Percentiles rank a stretch among this genome's conserved stretches.
phyloP scores from a whole-genome alignment of 2,113 vertebrate species.

The Brienomyrus longianalis region DNA sequence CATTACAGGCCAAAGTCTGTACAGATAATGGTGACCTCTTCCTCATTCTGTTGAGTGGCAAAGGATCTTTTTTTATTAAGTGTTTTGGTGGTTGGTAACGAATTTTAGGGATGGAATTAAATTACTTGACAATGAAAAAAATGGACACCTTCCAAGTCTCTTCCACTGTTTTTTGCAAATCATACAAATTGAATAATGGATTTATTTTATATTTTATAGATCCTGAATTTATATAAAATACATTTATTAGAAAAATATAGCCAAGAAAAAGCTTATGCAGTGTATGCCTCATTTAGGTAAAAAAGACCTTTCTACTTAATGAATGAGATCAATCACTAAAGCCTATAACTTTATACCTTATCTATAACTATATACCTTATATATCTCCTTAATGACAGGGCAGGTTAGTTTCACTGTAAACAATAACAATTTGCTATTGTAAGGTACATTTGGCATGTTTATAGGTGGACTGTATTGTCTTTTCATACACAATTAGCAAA shows the following conservation, averaged over 20 bases:
- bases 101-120: conserved; percentile 44
- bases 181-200: conserved; percentile 35
- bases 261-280: neutral
- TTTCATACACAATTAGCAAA: neutral
- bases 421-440: neutral
- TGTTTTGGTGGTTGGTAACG: conserved; percentile 55
- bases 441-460: neutral
- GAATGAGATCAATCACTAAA: neutral
- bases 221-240: neutral
- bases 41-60: conserved; percentile 52
- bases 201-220: neutral
- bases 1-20: conserved; percentile 56
- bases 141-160: conserved; percentile 33
- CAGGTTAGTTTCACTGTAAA: neutral
- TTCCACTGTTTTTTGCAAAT: conserved; percentile 44
- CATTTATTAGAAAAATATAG: neutral
- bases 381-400: neutral
- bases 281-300: neutral
- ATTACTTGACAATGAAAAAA: neutral
- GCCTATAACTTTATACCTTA: neutral
- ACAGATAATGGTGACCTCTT: conserved; percentile 55
- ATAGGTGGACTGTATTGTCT: neutral
- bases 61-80: conserved; percentile 58
- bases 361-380: neutral
- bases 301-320: neutral